Evolutionary conservation across 1,140 invertebrate genomes (phyloP), one percentile per base, ranked within the genome.

Genomic region (Wasmannia auropunctata): DNA sequence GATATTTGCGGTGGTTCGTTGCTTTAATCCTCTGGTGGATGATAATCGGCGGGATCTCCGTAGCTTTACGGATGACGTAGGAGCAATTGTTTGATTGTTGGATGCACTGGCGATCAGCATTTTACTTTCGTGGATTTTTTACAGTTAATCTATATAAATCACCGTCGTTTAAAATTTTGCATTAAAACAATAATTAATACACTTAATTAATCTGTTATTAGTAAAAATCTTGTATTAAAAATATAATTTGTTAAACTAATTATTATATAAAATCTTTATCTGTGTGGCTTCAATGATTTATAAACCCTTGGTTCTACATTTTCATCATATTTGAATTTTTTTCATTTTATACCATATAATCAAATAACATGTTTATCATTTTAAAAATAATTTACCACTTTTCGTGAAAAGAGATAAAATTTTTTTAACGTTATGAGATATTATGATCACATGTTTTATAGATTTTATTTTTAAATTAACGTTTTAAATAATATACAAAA

Each of bases 1-100:
- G 8, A 76, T 77, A 72, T 84, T 87, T 58, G 51, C 31, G 60
- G 60, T 74, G 1, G 37, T 7, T 49, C 77, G 70, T 85, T 25
- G 94, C 92, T 86, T 93, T 94, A 87, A 94, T 49, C 96, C 96
- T 87, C 96, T 93, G 6, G 96, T 96, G 25, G 96, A 96, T 2
- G 96, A 96, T 60, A 96, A 93, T 75, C 96, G 94, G 22, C 96
- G 92, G 0, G 95, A 95, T 72, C 93, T 91, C 8, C 92, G 91
- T 37, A 95, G 87, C 80, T 93, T 95, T 46, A 87, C 89, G 25
- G 87, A 84, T 58, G 79, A 72, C 69, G 54, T 87, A 86, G 51
- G 90, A 56, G 51, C 90, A 76, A 87, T 65, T 46, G 84, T 37
- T 58, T 87, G 91, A 22, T 72, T 85, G 58, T 91, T 86, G 63